Evolutionary conservation across 2,113 vertebrate genomes (phyloP).

Genomic region (Lasiurus cinereus): DNA sequence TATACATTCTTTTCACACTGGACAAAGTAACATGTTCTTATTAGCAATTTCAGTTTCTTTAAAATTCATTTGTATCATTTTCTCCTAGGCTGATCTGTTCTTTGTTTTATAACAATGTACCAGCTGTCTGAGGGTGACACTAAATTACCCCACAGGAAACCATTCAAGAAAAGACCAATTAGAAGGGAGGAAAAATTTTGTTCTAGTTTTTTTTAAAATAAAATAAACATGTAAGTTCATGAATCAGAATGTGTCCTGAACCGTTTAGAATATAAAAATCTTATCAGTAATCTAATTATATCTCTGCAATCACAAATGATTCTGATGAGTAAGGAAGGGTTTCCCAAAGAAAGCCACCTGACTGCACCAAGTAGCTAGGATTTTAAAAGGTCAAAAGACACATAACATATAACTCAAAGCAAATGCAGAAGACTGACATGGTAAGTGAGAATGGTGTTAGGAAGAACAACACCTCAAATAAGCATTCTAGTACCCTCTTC

Average conservation of each 20-base stretch:
- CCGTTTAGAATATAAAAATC: neutral
- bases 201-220: neutral
- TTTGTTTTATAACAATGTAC: neutral
- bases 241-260: neutral
- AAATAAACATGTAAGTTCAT: neutral
- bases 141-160: neutral
- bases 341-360: neutral
- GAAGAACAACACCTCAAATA: neutral
- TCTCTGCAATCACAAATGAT: neutral
- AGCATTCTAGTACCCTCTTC: too few species aligned
- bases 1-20: neutral
- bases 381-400: neutral
- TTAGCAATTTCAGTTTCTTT: constrained; percentile 9
- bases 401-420: neutral
- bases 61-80: neutral
- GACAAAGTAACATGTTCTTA: neutral
- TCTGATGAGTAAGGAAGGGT: neutral
- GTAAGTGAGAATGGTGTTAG: too few species aligned
- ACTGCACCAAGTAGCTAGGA: neutral
- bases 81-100: neutral
- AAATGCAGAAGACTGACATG: neutral
- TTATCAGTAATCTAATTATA: neutral
- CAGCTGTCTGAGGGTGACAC: neutral
- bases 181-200: accelerated
- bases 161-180: neutral